Percentiles rank a stretch among this genome's conserved stretches.
phyloP scores from a whole-genome alignment of 2,888 invertebrate genomes.

The Phania funesta region DNA sequence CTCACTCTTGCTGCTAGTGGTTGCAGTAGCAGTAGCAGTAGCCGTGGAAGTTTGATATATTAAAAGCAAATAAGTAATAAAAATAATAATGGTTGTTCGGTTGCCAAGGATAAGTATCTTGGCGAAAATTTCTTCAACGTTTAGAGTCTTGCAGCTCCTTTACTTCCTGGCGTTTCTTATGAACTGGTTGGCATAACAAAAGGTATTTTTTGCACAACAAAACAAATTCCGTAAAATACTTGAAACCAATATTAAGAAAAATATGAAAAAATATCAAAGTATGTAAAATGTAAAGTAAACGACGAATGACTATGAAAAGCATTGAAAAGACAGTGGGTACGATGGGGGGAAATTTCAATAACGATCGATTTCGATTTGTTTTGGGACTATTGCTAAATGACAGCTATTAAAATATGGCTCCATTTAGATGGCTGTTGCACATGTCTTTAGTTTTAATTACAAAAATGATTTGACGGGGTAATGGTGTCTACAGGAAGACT shows the following conservation, averaged over 20 bases:
- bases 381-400: too few species aligned
- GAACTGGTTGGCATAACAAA: slow-evolving; percentile 63
- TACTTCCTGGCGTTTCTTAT: slow-evolving; percentile 2
- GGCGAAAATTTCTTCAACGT: slow-evolving; percentile 34
- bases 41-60: slow-evolving; percentile 62
- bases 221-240: slow-evolving; percentile 65
- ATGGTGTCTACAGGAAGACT: too few species aligned
- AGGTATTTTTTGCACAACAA: slow-evolving; percentile 42
- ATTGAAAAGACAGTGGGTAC: slow-evolving; percentile 13
- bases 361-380: too few species aligned
- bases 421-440: too few species aligned
- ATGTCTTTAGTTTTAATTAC: too few species aligned
- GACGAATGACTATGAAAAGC: slow-evolving; percentile 37
- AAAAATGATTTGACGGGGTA: too few species aligned
- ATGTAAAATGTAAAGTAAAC: slow-evolving; percentile 18
- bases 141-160: slow-evolving; percentile 33
- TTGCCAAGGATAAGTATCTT: slow-evolving; percentile 66
- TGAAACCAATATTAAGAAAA: slow-evolving; percentile 67
- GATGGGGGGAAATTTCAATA: not conserved
- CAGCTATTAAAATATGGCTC: too few species aligned
- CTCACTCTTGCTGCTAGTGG: not conserved
- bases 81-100: slow-evolving; percentile 70
- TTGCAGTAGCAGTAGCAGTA: not conserved
- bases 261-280: slow-evolving; percentile 42
- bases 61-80: slow-evolving; percentile 72